Evolutionary conservation across 2,888 invertebrate genomes (phyloP), one percentile per base, ranked within the genome.

Genomic region (Synanthedon vespiformis): DNA sequence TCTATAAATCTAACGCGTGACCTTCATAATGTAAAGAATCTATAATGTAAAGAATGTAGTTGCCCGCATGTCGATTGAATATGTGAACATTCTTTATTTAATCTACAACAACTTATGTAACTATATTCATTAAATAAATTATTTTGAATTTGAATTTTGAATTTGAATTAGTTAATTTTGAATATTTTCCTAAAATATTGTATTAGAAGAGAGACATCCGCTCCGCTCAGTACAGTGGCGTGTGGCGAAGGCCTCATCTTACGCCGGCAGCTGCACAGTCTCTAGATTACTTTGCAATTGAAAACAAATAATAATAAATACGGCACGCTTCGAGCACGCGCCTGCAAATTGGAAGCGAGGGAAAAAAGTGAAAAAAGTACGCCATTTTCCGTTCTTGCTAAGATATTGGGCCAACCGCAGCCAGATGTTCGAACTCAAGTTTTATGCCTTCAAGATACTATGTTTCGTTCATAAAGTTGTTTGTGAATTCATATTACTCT

Each of bases 271-370:
- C 81, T 82, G 82, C 80, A 73, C 73, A 74, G 74, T 70, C 75
- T 75, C 68, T 73, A 82, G 83, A 83, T 84, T 84, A 80, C 80
- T 83, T 80, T 77, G 81, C 83, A 82, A 85, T 84, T 83, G 84
- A 84, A 84, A 84, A 84, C 83, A 83, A 85, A 85, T 83, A 83
- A 83, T 80, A 83, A 84, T 84, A 85, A 85, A 85, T 82, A 83
- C 73, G 67, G 67, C 67, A 68, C 70, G 70, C 63, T 64, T 62
- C 71, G 70, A 71, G 71, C 73, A 74, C 70, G 72, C 73, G 67
- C 69, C 74, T 68, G 70, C 67, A 78, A 80, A 81, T 81, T 79
- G 81, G 74, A 80, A 80, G 81, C 79, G 74, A 68, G 71, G 70
- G 75, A 76, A 77, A 77, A 76, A 62, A 61, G 48, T 22, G 16